A percentile compares a stretch with the other conserved stretches of the same genome.
These are phyloP conservation scores for Neodiprion lecontei DNA, from an alignment of 1,140 invertebrate genomes.

Conservation along the genomic window DNA sequence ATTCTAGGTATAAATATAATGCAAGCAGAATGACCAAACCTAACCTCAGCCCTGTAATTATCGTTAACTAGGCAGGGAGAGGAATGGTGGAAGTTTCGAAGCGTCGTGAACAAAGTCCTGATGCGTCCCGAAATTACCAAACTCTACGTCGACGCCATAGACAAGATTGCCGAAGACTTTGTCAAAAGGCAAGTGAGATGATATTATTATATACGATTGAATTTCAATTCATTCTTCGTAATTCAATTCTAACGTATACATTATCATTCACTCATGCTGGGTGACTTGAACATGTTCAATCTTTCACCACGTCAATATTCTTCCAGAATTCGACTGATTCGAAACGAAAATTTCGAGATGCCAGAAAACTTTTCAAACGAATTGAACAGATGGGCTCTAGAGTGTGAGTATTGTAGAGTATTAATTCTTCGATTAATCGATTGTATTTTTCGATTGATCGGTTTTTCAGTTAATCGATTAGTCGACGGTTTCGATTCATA, in stretches of 20 bases:
- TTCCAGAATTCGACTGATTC: slow-evolving; percentile 69
- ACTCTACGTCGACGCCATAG: slow-evolving; percentile 72
- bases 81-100: slow-evolving; percentile 33
- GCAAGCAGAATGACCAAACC: not conserved
- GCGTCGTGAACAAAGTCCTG: slow-evolving; percentile 27
- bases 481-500: too few species aligned
- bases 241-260: too few species aligned
- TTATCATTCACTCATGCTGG: too few species aligned
- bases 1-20: slow-evolving; percentile 6
- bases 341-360: slow-evolving; percentile 68
- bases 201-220: not conserved
- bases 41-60: not conserved
- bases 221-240: too few species aligned
- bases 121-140: slow-evolving; percentile 47
- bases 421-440: too few species aligned
- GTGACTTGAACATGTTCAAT: too few species aligned
- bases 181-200: slow-evolving; percentile 63
- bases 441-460: too few species aligned
- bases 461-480: too few species aligned
- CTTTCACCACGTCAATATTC: too few species aligned
- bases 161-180: slow-evolving; percentile 74
- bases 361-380: slow-evolving; percentile 75
- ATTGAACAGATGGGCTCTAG: slow-evolving; percentile 81
- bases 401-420: slow-evolving; percentile 69
- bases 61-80: slow-evolving; percentile 20